Evolutionary conservation across 2,888 invertebrate genomes (phyloP).

Genomic region (Macropis europaea): DNA sequence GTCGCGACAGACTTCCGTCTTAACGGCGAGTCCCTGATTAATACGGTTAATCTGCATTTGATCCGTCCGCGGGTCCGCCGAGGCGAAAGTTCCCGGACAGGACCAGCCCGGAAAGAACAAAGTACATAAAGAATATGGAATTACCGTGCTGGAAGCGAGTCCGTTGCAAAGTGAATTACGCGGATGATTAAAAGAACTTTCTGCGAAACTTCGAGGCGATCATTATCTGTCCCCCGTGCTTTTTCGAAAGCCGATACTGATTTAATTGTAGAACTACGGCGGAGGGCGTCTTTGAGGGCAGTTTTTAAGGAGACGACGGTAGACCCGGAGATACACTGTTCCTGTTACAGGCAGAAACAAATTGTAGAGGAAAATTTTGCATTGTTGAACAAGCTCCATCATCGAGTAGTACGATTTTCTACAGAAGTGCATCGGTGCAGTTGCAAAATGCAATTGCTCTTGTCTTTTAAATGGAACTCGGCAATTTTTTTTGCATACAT

Average conservation of each 20-base stretch:
- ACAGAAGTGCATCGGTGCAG: too few species aligned
- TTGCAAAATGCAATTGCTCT: too few species aligned
- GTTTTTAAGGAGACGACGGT: too few species aligned
- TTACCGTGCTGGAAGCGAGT: not conserved
- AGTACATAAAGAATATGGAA: constrained; percentile 37
- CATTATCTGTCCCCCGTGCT: constrained; percentile 2
- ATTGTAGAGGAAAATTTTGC: too few species aligned
- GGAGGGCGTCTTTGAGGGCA: too few species aligned
- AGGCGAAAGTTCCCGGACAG: not conserved
- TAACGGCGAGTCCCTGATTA: constrained; percentile 15
- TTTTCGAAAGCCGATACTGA: constrained; percentile 2
- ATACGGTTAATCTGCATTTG: constrained; percentile 25
- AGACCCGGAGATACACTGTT: too few species aligned
- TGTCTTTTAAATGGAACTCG: too few species aligned
- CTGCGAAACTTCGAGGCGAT: constrained; percentile 1
- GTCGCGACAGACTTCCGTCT: not conserved
- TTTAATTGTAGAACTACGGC: too few species aligned
- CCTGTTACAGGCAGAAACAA: too few species aligned
- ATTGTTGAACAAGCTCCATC: too few species aligned
- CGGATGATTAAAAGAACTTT: constrained; percentile 28
- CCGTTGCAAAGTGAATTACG: constrained; percentile 5
- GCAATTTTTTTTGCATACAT: too few species aligned
- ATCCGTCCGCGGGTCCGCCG: not conserved
- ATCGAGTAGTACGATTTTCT: too few species aligned
- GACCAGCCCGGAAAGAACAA: constrained; percentile 19